Conservation (phyloP, 2,113 vertebrate genomes). For the Philantomba maxwellii region DNA sequence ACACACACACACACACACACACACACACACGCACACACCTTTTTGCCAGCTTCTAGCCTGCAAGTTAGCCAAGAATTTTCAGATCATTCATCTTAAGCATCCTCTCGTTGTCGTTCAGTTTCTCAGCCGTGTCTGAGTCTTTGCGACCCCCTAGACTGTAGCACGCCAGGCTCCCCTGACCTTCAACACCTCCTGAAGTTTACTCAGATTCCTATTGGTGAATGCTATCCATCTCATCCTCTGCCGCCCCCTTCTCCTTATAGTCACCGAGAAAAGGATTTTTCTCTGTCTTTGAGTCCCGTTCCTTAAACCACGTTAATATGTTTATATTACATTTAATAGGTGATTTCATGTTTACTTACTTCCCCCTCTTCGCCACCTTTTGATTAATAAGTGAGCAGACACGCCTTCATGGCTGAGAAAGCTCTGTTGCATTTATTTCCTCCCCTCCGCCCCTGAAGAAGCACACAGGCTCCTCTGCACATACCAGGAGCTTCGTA, state of each 20-base stretch:
- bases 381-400: neutral
- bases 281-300: neutral
- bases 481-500: neutral
- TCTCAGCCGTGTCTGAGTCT: neutral
- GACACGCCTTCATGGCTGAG: neutral
- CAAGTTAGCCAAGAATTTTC: conserved; percentile 15
- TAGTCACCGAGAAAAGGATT: neutral
- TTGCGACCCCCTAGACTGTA: neutral
- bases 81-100: neutral
- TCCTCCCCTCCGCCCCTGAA: neutral
- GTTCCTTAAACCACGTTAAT: neutral
- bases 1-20: neutral
- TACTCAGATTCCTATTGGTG: neutral
- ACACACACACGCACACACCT: no score
- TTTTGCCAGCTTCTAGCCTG: neutral
- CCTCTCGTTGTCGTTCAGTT: neutral
- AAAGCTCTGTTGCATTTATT: neutral
- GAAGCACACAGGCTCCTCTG: neutral
- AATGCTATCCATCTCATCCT: neutral
- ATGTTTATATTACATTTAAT: neutral
- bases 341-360: neutral
- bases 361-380: neutral
- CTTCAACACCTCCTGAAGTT: neutral
- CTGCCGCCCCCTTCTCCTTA: neutral
- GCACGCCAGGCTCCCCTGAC: neutral